phyloP scores from a whole-genome alignment of 2,113 vertebrate genomes.

The Urocitellus parryii region DNA sequence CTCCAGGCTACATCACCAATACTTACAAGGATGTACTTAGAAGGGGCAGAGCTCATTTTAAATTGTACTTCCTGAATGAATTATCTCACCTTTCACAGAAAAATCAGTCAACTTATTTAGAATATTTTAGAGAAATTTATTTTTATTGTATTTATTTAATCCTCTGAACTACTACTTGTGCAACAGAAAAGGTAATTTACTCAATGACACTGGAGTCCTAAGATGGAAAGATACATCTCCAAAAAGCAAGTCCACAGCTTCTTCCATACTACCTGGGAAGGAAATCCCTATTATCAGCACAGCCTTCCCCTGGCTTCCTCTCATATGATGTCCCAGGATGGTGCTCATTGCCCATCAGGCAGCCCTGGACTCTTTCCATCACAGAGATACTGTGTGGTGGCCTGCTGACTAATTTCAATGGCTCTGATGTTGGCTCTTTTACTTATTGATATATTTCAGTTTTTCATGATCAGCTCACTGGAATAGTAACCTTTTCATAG shows the following conservation, averaged over 20 bases:
- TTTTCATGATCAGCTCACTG: neutral
- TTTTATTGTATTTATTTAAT: neutral
- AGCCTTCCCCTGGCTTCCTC: neutral
- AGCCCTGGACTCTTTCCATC: neutral
- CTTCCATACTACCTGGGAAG: neutral
- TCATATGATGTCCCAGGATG: too few species aligned
- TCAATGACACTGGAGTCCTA: neutral
- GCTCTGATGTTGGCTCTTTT: too few species aligned
- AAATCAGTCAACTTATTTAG: neutral
- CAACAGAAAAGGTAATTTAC: neutral
- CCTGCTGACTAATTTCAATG: neutral
- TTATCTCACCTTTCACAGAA: neutral
- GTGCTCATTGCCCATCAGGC: neutral
- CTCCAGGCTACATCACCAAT: neutral
- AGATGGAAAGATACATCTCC: neutral
- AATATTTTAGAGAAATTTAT: neutral
- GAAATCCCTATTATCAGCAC: neutral
- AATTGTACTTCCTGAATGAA: neutral
- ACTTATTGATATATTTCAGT: too few species aligned
- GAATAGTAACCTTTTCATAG: too few species aligned
- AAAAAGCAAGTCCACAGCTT: neutral
- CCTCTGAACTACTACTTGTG: neutral
- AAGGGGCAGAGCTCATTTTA: neutral
- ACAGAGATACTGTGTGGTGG: neutral
- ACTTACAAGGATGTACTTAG: neutral